Conservation (phyloP, 2,797 vertebrate genomes). For the Pipistrellus nathusii region DNA sequence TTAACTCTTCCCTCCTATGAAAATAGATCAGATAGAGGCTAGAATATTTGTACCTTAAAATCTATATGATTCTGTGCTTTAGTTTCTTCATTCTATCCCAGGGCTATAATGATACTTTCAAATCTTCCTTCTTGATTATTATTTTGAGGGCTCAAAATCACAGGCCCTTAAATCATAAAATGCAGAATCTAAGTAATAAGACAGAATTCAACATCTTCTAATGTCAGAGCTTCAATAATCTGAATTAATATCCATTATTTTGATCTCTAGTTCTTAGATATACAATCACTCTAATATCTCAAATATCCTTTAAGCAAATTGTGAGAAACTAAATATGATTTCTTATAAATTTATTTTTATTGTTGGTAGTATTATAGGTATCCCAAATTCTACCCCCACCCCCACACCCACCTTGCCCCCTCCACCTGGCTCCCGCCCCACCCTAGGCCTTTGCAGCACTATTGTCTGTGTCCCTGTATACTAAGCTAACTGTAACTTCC, state of each 20-base stretch:
- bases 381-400: too few species aligned
- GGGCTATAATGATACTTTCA: not conserved
- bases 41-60: not conserved
- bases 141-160: not conserved
- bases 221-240: not conserved
- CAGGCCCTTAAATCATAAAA: not conserved
- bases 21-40: not conserved
- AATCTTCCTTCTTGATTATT: not conserved
- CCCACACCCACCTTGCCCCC: too few species aligned
- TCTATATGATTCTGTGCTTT: not conserved
- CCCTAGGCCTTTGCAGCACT: too few species aligned
- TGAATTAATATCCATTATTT: constrained; percentile 18
- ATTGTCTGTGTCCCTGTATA: not conserved
- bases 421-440: too few species aligned
- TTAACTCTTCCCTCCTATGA: not conserved
- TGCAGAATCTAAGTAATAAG: not conserved
- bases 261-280: not conserved
- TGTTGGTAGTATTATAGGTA: too few species aligned
- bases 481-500: not conserved
- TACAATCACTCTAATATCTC: not conserved
- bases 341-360: too few species aligned
- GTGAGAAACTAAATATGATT: not conserved
- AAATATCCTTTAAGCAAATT: not conserved
- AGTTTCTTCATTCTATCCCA: not conserved
- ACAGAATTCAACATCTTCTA: not conserved